These are phyloP conservation scores for Tiliacea aurago DNA, from an alignment of 2,888 invertebrate genomes.

Conservation along the genomic window DNA sequence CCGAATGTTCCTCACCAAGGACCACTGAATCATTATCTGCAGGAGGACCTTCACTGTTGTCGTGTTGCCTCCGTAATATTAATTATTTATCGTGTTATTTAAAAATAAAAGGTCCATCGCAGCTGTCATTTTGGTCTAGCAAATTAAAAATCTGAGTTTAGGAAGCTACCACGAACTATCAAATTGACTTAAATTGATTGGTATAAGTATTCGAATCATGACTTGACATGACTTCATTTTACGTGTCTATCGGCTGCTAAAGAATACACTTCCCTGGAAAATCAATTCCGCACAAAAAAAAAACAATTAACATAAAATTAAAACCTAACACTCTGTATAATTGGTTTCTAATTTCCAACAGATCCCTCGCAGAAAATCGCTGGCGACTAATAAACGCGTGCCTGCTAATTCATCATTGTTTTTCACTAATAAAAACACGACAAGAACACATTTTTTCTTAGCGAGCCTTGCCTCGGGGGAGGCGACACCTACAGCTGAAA, in stretches of 20 bases:
- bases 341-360: conserved; percentile 57
- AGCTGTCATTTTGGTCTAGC: no score
- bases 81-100: no score
- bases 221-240: not conserved
- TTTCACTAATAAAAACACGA: conserved; percentile 88
- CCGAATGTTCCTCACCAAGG: no score
- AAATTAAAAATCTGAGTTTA: no score
- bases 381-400: conserved; percentile 82
- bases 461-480: conserved; percentile 54
- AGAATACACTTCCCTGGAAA: not conserved
- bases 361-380: conserved; percentile 76
- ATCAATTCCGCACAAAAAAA: not conserved
- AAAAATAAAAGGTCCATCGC: no score
- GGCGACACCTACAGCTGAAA: conserved; percentile 67
- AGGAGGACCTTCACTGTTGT: no score
- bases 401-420: conserved; percentile 88
- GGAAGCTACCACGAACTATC: no score
- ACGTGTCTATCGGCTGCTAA: not conserved
- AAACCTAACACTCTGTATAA: conserved; percentile 46
- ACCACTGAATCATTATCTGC: no score
- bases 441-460: conserved; percentile 79
- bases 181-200: not conserved
- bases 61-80: no score
- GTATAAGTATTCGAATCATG: not conserved
- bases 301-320: conserved; percentile 23